These are phyloP conservation scores for Callopanchax toddi DNA, from an alignment of 2,113 vertebrate species.

Conservation along the genomic window DNA sequence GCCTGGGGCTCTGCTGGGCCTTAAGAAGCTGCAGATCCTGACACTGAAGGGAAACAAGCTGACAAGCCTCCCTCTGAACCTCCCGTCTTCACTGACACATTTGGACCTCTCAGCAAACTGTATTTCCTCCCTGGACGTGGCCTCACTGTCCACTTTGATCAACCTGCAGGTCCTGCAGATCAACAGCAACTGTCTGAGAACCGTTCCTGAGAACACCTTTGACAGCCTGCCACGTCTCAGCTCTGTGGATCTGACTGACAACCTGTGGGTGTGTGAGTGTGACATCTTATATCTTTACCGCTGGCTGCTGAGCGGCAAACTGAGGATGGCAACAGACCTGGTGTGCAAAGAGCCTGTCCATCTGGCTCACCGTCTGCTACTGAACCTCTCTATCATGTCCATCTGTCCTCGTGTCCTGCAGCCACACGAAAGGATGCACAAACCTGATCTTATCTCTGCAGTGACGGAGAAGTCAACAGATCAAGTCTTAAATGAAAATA, in stretches of 20 bases:
- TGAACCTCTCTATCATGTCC: slow-evolving; percentile 71
- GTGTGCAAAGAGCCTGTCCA: slow-evolving; percentile 75
- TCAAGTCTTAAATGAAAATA: slow-evolving; percentile 3
- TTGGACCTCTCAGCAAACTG: slow-evolving; percentile 80
- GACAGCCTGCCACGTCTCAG: slow-evolving; percentile 68
- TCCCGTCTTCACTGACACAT: slow-evolving; percentile 74
- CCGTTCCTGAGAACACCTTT: slow-evolving; percentile 75
- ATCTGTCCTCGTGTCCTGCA: slow-evolving; percentile 75
- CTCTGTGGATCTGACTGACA: slow-evolving; percentile 75
- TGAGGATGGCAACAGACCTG: slow-evolving; percentile 73
- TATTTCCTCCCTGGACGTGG: slow-evolving; percentile 72
- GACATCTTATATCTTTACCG: slow-evolving; percentile 79
- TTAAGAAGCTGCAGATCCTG: slow-evolving; percentile 70
- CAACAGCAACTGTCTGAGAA: slow-evolving; percentile 80
- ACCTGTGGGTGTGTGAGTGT: slow-evolving; percentile 81
- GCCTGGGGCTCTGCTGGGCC: slow-evolving; percentile 69
- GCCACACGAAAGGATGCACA: slow-evolving; percentile 42
- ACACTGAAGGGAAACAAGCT: slow-evolving; percentile 78
- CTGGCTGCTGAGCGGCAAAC: slow-evolving; percentile 73
- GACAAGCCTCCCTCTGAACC: slow-evolving; percentile 65
- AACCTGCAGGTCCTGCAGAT: slow-evolving; percentile 80
- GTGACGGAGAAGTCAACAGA: neutral
- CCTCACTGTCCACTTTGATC: slow-evolving; percentile 68
- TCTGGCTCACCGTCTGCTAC: slow-evolving; percentile 72
- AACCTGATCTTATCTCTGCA: neutral